phyloP scores from a whole-genome alignment of 2,888 invertebrate genomes.

The Dryomyza anilis region DNA sequence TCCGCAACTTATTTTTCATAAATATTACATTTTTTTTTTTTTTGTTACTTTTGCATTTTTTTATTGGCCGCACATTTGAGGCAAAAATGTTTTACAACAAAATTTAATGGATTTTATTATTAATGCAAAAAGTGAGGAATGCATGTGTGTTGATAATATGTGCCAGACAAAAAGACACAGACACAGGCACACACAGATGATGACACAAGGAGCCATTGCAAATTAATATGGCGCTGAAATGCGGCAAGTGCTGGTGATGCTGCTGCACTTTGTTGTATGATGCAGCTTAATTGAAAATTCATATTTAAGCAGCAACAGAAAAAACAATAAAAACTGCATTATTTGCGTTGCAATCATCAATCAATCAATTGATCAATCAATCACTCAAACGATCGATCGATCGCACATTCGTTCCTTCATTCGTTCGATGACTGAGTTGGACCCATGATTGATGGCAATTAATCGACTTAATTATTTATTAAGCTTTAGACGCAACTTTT shows the following conservation, averaged over 20 bases:
- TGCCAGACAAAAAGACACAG: neutral
- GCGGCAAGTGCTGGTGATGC: slow-evolving; percentile 9
- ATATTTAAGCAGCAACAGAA: slow-evolving; percentile 29
- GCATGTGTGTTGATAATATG: neutral
- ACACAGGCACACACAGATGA: slow-evolving; percentile 18
- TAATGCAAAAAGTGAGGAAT: slow-evolving; percentile 9
- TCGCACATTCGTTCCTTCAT: neutral
- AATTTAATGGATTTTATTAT: slow-evolving; percentile 44
- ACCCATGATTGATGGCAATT: slow-evolving; percentile 41
- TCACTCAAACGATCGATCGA: slow-evolving; percentile 21
- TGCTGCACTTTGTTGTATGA: slow-evolving; percentile 20
- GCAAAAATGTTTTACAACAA: slow-evolving; percentile 27
- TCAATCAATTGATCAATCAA: slow-evolving; percentile 23
- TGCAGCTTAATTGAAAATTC: slow-evolving; percentile 36
- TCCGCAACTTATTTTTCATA: slow-evolving; percentile 33
- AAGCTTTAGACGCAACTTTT: too few species aligned
- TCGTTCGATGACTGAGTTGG: slow-evolving; percentile 6
- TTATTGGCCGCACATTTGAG: neutral
- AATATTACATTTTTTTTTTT: slow-evolving; percentile 27
- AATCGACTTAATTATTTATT: slow-evolving; percentile 20
- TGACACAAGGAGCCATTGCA: neutral
- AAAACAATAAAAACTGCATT: slow-evolving; percentile 3
- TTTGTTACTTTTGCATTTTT: neutral
- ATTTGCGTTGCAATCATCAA: slow-evolving; percentile 10
- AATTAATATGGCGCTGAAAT: slow-evolving; percentile 11